Evolutionary conservation across 2,113 vertebrate species (phyloP).

Genomic region (Condylura cristata): DNA sequence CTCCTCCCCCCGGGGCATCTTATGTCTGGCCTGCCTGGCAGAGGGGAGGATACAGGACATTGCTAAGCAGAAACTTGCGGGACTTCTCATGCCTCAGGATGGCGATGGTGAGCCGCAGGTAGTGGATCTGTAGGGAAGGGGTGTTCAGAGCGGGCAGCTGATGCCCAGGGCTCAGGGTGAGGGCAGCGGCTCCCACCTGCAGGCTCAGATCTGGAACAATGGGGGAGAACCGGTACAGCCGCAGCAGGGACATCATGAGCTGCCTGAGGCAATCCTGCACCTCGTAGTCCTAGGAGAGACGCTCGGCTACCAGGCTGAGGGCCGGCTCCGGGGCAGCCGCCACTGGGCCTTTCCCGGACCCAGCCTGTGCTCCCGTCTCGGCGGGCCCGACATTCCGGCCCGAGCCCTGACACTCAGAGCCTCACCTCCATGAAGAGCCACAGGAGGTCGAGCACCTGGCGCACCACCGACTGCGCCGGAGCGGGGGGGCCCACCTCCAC

Average conservation of each 20-base stretch:
- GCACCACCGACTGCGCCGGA: conserved; percentile 92
- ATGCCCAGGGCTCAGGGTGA: not conserved
- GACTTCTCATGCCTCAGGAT: conserved; percentile 96
- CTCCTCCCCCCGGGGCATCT: not conserved
- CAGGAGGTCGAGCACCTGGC: conserved; percentile 95
- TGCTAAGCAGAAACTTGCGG: conserved; percentile 96
- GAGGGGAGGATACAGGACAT: conserved; percentile 95
- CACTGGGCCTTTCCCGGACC: not conserved
- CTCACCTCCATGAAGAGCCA: conserved; percentile 99
- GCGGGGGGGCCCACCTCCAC: conserved; percentile 91
- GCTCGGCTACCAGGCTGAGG: rapidly evolving
- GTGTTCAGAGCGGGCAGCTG: conserved; percentile 5
- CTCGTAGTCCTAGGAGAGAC: conserved; percentile 92
- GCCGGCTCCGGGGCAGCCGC: not conserved
- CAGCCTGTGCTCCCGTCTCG: rapidly evolving
- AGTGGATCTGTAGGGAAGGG: conserved; percentile 91
- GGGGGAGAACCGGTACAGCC: conserved; percentile 97
- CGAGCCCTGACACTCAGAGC: not conserved
- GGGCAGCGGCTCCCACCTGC: conserved; percentile 87
- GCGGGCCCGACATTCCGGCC: not conserved
- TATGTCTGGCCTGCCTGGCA: not conserved
- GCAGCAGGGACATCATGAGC: conserved; percentile 97
- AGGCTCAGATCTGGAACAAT: conserved; percentile 97
- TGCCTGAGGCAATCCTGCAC: conserved; percentile 97
- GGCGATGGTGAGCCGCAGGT: conserved; percentile 95